These are phyloP conservation scores for Crypturellus tataupa DNA, from an alignment of 2,797 vertebrate species.

Conservation along the genomic window DNA sequence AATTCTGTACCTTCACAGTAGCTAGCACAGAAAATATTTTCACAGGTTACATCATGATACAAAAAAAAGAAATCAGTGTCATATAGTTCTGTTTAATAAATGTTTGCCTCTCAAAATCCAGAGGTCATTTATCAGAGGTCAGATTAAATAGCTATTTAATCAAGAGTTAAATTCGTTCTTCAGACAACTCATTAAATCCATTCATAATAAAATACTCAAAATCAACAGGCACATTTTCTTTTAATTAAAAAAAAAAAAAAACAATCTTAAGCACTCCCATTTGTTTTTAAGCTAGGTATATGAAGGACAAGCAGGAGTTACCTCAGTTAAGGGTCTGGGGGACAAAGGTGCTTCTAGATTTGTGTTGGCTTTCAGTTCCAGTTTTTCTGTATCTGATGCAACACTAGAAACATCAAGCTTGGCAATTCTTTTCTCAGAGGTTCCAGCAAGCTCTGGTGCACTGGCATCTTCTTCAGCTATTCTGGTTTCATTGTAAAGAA, in stretches of 20 bases:
- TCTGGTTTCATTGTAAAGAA: conserved; percentile 7
- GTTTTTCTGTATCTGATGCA: conserved; percentile 93
- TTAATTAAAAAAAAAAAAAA: background rate
- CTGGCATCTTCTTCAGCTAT: background rate
- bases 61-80: background rate
- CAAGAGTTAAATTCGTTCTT: background rate
- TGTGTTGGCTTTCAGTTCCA: conserved; percentile 87
- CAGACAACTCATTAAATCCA: background rate
- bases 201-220: background rate
- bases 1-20: background rate
- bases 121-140: background rate
- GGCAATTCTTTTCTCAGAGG: conserved; percentile 91
- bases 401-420: conserved; percentile 95
- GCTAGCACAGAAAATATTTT: background rate
- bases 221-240: fast-evolving
- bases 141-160: background rate
- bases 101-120: background rate
- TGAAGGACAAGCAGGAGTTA: conserved; percentile 66
- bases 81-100: background rate
- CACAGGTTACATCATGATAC: background rate
- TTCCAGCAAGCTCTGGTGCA: conserved; percentile 64
- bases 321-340: conserved; percentile 73
- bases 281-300: background rate
- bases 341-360: conserved; percentile 62
- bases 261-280: background rate